Evolutionary conservation across 1,140 invertebrate genomes (phyloP).

Genomic region (Drosophila suzukii): DNA sequence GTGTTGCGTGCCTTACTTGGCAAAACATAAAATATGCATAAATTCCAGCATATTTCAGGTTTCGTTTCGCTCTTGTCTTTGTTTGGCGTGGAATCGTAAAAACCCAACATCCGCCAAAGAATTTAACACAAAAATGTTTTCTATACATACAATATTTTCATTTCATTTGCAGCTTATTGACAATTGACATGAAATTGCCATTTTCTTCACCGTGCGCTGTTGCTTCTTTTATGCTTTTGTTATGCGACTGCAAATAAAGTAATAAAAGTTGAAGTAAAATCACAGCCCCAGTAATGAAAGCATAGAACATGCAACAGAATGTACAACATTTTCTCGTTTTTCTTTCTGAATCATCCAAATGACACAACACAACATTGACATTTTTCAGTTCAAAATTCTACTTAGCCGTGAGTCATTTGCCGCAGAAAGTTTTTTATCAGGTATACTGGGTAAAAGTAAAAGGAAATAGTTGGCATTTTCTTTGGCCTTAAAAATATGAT

Average conservation of each 20-base stretch:
- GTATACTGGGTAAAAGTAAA: slow-evolving; percentile 30
- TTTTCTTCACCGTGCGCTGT: slow-evolving; percentile 42
- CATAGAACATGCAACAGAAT: slow-evolving; percentile 52
- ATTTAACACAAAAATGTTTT: slow-evolving; percentile 65
- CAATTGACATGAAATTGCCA: slow-evolving; percentile 82
- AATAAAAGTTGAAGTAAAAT: slow-evolving; percentile 61
- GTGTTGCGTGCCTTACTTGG: slow-evolving; percentile 65
- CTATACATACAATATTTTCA: slow-evolving; percentile 79
- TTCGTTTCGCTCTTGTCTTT: slow-evolving; percentile 36
- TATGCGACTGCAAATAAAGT: slow-evolving; percentile 77
- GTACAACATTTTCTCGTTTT: slow-evolving; percentile 34
- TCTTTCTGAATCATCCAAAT: slow-evolving; percentile 20
- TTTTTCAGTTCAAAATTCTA: slow-evolving; percentile 32
- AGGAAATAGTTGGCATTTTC: slow-evolving; percentile 33
- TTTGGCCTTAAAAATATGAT: slow-evolving; percentile 28
- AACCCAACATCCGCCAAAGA: slow-evolving; percentile 40
- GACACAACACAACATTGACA: slow-evolving; percentile 61
- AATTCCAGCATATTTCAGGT: slow-evolving; percentile 68
- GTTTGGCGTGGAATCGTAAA: slow-evolving; percentile 51
- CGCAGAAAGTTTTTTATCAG: slow-evolving; percentile 8
- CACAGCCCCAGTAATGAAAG: slow-evolving; percentile 29
- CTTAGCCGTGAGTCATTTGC: slow-evolving; percentile 42
- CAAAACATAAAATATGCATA: slow-evolving; percentile 81
- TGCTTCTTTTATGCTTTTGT: slow-evolving; percentile 71
- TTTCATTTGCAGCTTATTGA: slow-evolving; percentile 84